A percentile compares a stretch with the other conserved stretches of the same genome.
Conservation (phyloP, 2,888 invertebrate species). For the Stomorhina lunata region DNA sequence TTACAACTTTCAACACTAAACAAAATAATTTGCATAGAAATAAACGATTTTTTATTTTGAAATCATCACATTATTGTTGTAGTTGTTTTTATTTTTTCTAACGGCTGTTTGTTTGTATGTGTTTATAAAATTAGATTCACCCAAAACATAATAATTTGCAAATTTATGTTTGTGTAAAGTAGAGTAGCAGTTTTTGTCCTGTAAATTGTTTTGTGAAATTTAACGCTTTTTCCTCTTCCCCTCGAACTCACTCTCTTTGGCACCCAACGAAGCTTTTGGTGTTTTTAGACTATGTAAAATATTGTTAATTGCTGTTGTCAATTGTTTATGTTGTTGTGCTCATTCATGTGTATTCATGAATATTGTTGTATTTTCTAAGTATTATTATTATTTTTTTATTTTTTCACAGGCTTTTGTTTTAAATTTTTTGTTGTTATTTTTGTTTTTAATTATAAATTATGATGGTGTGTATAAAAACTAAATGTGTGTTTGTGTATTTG, state of each 20-base stretch:
- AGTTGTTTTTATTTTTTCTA: neutral
- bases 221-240: neutral
- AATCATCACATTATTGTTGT: slow-evolving; percentile 29
- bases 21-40: slow-evolving; percentile 51
- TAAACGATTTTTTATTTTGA: slow-evolving; percentile 13
- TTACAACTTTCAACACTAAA: slow-evolving; percentile 28
- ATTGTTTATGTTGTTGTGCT: slow-evolving; percentile 42
- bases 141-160: neutral
- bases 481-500: neutral
- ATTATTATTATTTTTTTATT: slow-evolving; percentile 20
- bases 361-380: slow-evolving; percentile 20
- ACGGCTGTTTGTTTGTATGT: slow-evolving; percentile 3
- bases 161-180: slow-evolving; percentile 7
- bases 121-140: neutral
- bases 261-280: too few species aligned
- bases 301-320: slow-evolving; percentile 57
- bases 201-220: neutral
- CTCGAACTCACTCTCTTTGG: neutral
- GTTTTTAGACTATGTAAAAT: neutral
- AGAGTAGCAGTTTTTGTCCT: neutral
- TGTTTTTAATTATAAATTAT: slow-evolving; percentile 24
- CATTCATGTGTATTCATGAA: slow-evolving; percentile 55
- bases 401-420: neutral
- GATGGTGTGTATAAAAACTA: neutral
- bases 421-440: neutral